These are phyloP conservation scores for Lepus europaeus DNA, from an alignment of 2,113 vertebrate genomes.

Conservation along the genomic window DNA sequence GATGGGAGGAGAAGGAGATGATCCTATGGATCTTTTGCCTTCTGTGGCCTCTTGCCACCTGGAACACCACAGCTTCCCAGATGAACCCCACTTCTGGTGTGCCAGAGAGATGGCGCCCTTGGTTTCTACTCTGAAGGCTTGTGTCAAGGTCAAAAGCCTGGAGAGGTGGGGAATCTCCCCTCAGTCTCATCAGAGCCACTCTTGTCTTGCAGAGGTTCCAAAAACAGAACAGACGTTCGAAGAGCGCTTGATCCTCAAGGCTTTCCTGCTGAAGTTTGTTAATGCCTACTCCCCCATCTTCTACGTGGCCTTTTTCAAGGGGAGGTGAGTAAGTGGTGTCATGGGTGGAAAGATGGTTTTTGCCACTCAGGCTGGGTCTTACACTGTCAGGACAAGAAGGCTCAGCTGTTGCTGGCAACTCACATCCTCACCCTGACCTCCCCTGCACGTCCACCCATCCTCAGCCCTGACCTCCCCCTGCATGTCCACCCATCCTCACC, in stretches of 20 bases:
- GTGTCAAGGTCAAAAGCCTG: not conserved
- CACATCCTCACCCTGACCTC: not conserved
- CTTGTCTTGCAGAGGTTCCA: conserved; percentile 92
- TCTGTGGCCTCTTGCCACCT: not conserved
- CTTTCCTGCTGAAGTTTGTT: conserved; percentile 98
- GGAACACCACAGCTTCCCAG: not conserved
- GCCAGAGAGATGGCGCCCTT: not conserved
- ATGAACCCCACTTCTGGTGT: not conserved
- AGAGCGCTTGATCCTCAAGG: conserved; percentile 96
- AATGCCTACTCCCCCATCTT: conserved; percentile 98
- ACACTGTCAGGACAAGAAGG: not conserved
- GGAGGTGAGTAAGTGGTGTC: conserved; percentile 90
- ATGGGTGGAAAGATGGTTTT: not conserved
- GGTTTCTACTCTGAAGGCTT: not conserved
- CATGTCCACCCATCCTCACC: no score
- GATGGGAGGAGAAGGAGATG: not conserved
- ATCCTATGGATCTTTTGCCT: not conserved
- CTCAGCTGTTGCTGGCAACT: not conserved
- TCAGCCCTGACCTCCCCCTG: no score
- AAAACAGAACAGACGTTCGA: conserved; percentile 97
- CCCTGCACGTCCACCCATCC: no score
- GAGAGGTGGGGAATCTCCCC: not conserved
- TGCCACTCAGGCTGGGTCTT: not conserved
- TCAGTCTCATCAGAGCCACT: not conserved
- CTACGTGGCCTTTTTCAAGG: conserved; percentile 99